A percentile compares a stretch with the other conserved stretches of the same genome.
These are phyloP conservation scores for Naja naja DNA, from an alignment of 2,113 vertebrate species.

Conservation along the genomic window DNA sequence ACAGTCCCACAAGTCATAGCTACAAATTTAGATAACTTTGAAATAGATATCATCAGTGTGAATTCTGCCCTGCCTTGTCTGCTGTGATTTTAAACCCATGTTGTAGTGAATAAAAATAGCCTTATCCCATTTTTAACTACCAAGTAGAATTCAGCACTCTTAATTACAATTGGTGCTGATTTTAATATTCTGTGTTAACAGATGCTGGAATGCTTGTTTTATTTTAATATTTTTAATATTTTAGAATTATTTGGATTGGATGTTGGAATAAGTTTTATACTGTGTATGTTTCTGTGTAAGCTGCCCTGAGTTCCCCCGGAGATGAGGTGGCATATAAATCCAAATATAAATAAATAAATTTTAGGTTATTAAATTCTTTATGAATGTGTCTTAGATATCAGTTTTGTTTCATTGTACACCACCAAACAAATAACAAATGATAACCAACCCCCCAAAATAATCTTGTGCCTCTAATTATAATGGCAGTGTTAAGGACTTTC, in stretches of 20 bases:
- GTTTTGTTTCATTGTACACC: not conserved
- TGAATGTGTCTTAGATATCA: not conserved
- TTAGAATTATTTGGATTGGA: no score
- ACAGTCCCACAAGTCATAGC: not conserved
- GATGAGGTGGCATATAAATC: no score
- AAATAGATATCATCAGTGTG: not conserved
- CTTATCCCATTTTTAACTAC: not conserved
- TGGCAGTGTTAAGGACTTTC: not conserved
- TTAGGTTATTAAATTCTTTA: not conserved
- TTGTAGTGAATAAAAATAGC: not conserved
- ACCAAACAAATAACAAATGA: not conserved
- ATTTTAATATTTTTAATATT: no score
- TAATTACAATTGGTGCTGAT: not conserved
- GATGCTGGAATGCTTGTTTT: not conserved
- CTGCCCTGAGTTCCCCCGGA: no score
- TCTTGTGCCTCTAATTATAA: not conserved
- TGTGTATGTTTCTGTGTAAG: no score
- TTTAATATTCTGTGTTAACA: not conserved
- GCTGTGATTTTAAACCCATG: not conserved
- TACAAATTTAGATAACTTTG: not conserved
- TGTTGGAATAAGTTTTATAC: no score
- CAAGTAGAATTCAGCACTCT: not conserved
- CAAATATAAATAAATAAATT: no score
- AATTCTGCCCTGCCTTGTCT: not conserved
- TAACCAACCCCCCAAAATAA: not conserved